A percentile compares a stretch with the other conserved stretches of the same genome.
phyloP scores from a whole-genome alignment of 2,888 invertebrate species.

The Eumacrocentrus americanus region DNA sequence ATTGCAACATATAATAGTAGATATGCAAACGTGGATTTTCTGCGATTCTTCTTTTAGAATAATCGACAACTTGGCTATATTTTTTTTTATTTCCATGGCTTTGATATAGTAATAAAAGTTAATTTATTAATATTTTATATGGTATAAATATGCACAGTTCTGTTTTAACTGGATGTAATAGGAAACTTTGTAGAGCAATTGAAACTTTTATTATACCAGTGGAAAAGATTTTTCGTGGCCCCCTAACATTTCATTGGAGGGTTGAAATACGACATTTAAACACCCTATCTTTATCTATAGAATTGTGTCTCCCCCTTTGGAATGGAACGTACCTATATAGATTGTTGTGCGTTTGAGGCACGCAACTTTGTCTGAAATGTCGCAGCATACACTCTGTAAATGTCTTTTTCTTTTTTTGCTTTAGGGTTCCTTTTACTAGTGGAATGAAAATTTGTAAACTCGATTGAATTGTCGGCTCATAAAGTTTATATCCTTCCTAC shows the following conservation, averaged over 20 bases:
- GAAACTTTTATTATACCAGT: not conserved
- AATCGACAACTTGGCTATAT: too few relatives aligned
- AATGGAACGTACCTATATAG: not conserved
- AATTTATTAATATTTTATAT: not conserved
- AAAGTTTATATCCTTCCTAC: constrained; percentile 1
- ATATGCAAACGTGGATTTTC: too few relatives aligned
- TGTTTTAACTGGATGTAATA: not conserved
- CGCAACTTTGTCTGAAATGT: not conserved
- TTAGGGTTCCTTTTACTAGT: too few relatives aligned
- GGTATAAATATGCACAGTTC: not conserved
- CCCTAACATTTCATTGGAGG: constrained; percentile 12
- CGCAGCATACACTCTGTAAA: not conserved
- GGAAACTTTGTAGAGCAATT: not conserved
- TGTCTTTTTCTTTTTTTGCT: not conserved
- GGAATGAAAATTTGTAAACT: not conserved
- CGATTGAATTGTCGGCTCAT: not conserved
- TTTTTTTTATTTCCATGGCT: too few relatives aligned
- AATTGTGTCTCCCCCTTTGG: not conserved
- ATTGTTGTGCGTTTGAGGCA: not conserved
- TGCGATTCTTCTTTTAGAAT: too few relatives aligned
- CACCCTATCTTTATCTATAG: constrained; percentile 8
- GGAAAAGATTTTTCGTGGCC: constrained; percentile 11
- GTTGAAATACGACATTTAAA: constrained; percentile 19
- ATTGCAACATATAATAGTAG: too few relatives aligned
- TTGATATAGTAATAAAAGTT: too few relatives aligned